Evolutionary conservation across 2,888 invertebrate species (phyloP).

Genomic region (Lasioglossum lativentre): DNA sequence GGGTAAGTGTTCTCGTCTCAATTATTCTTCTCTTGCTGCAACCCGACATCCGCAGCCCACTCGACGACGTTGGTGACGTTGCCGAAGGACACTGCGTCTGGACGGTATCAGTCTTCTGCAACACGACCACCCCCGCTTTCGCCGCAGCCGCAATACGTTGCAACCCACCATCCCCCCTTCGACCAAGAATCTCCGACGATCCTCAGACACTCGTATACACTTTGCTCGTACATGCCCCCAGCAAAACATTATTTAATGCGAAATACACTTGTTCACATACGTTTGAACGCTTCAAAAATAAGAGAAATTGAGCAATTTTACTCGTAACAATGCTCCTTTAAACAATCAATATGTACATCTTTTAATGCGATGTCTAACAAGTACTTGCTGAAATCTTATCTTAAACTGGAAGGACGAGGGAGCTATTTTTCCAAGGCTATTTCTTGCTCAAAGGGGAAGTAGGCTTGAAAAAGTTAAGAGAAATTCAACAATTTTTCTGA

Average conservation of each 20-base stretch:
- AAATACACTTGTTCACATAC: not conserved
- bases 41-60: conserved; percentile 15
- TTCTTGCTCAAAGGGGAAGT: not conserved
- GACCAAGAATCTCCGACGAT: not conserved
- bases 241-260: not conserved
- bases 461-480: no score
- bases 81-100: conserved; percentile 16
- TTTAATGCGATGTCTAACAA: not conserved
- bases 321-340: not conserved
- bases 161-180: not conserved
- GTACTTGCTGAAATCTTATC: not conserved
- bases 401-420: not conserved
- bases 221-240: not conserved
- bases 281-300: not conserved
- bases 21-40: conserved; percentile 8
- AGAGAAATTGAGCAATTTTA: not conserved
- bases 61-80: conserved; percentile 6
- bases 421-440: not conserved
- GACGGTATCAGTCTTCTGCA: conserved; percentile 1
- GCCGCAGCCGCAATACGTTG: not conserved
- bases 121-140: not conserved
- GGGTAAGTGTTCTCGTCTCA: conserved; percentile 16
- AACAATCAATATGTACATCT: not conserved
- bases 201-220: not conserved
- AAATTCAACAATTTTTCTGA: no score